phyloP scores from a whole-genome alignment of 1,140 invertebrate species.

The Fopius arisanus region DNA sequence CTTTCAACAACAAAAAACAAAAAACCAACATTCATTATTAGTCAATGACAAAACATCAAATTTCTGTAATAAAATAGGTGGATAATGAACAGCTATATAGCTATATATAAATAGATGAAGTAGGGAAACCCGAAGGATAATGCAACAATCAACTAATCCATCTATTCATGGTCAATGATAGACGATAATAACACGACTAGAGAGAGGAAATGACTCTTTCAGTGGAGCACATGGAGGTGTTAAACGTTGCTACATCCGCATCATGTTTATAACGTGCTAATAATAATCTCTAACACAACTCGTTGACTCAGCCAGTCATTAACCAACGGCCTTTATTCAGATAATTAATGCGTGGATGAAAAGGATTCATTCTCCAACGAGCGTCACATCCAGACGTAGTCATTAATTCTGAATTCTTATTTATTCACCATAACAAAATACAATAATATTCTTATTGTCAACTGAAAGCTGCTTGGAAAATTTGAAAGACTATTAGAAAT shows the following conservation, averaged over 20 bases:
- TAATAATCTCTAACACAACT: constrained; percentile 25
- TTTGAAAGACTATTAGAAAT: background rate
- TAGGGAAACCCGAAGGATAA: no score
- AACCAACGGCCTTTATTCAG: constrained; percentile 3
- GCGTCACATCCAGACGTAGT: background rate
- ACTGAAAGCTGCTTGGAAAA: background rate
- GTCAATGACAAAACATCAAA: no score
- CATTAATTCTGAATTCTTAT: background rate
- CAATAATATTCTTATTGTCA: background rate
- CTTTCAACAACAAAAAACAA: constrained; percentile 30
- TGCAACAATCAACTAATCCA: background rate
- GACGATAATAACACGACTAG: background rate
- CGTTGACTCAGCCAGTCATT: constrained; percentile 22
- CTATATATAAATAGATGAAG: no score
- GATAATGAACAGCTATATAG: no score
- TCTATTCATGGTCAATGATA: background rate
- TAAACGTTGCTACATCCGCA: constrained; percentile 16
- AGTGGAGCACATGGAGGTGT: background rate
- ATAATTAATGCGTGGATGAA: constrained; percentile 19
- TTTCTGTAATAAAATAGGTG: no score
- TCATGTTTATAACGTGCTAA: constrained; percentile 14
- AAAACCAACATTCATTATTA: background rate
- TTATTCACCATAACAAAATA: background rate
- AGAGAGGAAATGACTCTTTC: background rate
- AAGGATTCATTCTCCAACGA: constrained; percentile 7